phyloP scores from a whole-genome alignment of 1,140 invertebrate genomes.

The Hydropsyche tenuis region DNA sequence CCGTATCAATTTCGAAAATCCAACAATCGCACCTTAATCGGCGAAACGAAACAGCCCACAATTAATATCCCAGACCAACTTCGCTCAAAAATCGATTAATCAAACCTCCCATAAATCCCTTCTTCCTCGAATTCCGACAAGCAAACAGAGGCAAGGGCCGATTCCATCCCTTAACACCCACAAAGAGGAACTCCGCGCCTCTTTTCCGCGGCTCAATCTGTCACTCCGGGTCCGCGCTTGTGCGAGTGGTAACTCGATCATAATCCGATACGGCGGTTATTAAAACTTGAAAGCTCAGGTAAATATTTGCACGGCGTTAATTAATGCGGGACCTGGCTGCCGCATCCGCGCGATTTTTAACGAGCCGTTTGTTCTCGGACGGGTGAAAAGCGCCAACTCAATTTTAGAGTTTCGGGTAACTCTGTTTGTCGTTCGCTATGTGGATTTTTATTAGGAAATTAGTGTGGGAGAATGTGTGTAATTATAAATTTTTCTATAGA shows the following conservation, averaged over 20 bases:
- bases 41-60: background rate
- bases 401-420: no score
- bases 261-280: slow-evolving; percentile 47
- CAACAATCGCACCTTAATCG: no score
- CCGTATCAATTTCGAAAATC: no score
- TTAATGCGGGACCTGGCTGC: slow-evolving; percentile 32
- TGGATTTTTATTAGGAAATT: no score
- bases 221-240: background rate
- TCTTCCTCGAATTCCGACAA: slow-evolving; percentile 36
- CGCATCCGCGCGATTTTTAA: no score
- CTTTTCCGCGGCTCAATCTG: slow-evolving; percentile 19
- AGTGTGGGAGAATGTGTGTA: no score
- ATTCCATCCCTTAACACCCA: no score
- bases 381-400: no score
- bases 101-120: slow-evolving; percentile 42
- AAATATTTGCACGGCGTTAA: slow-evolving; percentile 46
- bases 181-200: background rate
- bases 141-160: slow-evolving; percentile 30
- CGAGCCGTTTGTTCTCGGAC: no score
- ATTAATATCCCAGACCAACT: slow-evolving; percentile 4
- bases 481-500: no score
- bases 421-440: no score
- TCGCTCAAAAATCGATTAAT: slow-evolving; percentile 40
- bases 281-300: slow-evolving; percentile 48
- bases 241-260: slow-evolving; percentile 40